A percentile compares a stretch with the other conserved stretches of the same genome.
Conservation (phyloP, 2,888 invertebrate species). For the Stenoptilia bipunctidactyla region DNA sequence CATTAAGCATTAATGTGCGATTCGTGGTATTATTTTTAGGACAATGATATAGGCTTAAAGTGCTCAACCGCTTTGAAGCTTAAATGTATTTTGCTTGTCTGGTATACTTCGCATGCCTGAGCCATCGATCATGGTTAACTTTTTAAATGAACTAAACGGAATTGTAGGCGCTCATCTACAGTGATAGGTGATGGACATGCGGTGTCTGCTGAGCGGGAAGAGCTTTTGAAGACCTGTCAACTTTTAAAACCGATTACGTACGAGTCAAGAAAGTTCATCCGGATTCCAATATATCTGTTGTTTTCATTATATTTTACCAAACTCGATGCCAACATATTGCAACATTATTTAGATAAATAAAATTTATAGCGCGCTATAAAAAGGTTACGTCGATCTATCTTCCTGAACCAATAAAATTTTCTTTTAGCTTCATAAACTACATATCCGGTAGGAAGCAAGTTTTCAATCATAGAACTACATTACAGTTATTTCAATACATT, state of each 20-base stretch:
- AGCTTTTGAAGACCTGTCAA: constrained; percentile 22
- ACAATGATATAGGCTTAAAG: neutral
- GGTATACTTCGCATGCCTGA: constrained; percentile 35
- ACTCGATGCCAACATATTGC: too few species aligned
- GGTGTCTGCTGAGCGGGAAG: constrained; percentile 36
- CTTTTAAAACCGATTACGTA: neutral
- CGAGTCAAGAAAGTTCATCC: neutral
- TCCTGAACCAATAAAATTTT: neutral
- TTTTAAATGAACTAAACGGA: constrained; percentile 52
- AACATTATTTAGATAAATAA: too few species aligned
- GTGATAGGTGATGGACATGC: constrained; percentile 54
- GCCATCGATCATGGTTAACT: constrained; percentile 52
- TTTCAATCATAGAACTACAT: constrained; percentile 13
- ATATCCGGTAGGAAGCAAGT: constrained; percentile 9
- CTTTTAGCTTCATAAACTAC: constrained; percentile 1
- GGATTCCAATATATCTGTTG: too few species aligned
- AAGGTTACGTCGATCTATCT: neutral
- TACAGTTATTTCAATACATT: too few species aligned
- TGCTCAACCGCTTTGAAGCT: constrained; percentile 22
- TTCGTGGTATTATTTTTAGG: constrained; percentile 16
- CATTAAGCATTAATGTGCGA: constrained; percentile 35
- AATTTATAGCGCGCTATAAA: constrained; percentile 11
- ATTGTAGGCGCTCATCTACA: constrained; percentile 35
- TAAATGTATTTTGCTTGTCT: constrained; percentile 32
- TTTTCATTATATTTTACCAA: too few species aligned